Evolutionary conservation across 2,797 vertebrate species (phyloP).

Genomic region (Tarsius wallacei): DNA sequence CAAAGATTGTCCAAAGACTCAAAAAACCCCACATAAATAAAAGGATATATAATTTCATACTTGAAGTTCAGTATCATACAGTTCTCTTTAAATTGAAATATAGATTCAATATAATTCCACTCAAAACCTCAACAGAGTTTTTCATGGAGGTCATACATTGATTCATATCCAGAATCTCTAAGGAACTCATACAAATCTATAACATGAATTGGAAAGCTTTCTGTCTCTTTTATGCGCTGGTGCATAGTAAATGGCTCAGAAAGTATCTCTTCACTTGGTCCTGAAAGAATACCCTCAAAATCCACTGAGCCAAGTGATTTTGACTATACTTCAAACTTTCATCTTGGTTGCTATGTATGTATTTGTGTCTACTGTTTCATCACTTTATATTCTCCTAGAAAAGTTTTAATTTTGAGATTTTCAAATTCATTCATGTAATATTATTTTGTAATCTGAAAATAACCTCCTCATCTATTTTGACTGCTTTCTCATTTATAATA

Average conservation of each 20-base stretch:
- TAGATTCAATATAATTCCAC: neutral
- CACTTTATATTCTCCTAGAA: constrained; percentile 50
- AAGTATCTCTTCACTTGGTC: constrained; percentile 7
- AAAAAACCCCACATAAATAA: neutral
- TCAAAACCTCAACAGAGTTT: neutral
- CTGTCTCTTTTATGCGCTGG: neutral
- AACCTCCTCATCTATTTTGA: neutral
- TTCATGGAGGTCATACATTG: neutral
- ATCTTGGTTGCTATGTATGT: neutral
- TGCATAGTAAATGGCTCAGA: neutral
- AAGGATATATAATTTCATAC: neutral
- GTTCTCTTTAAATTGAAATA: neutral
- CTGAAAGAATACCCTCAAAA: constrained; percentile 1
- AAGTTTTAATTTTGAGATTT: constrained; percentile 5
- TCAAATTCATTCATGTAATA: constrained; percentile 13
- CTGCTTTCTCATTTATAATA: neutral
- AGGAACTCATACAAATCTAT: neutral
- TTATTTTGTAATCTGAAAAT: constrained; percentile 15
- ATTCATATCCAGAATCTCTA: neutral
- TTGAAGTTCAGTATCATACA: neutral
- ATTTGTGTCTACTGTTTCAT: neutral
- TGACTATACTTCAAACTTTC: neutral
- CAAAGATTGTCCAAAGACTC: neutral
- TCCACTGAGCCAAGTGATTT: neutral
- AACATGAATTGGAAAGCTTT: neutral